phyloP scores from a whole-genome alignment of 2,797 vertebrate genomes.

The Gadopsis marmoratus region DNA sequence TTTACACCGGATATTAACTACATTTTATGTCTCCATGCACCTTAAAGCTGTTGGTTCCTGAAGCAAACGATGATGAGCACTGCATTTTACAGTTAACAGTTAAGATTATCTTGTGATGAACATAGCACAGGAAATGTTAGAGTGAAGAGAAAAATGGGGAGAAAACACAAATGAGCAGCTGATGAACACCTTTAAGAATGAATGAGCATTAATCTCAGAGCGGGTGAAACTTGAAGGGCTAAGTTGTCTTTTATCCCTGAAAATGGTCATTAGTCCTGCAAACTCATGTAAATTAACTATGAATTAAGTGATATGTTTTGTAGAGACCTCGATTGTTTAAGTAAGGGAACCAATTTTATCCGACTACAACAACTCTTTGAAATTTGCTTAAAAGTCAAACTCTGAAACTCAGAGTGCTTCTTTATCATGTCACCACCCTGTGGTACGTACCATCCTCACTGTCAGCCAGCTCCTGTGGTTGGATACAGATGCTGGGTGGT shows the following conservation, averaged over 20 bases:
- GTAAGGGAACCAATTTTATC: neutral
- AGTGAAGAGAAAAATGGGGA: neutral
- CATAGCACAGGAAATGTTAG: neutral
- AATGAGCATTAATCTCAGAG: too few species aligned
- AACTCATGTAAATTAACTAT: neutral
- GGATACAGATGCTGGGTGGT: constrained; percentile 82
- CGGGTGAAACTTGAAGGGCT: too few species aligned
- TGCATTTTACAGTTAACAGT: neutral
- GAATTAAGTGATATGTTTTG: neutral
- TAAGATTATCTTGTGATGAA: neutral
- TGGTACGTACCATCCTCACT: constrained; percentile 94
- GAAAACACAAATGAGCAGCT: neutral
- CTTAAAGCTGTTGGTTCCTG: too few species aligned
- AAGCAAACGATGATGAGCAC: neutral
- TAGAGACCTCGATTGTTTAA: neutral
- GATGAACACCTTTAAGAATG: neutral
- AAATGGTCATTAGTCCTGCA: neutral
- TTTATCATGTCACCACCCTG: neutral
- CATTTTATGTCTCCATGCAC: too few species aligned
- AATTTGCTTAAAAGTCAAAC: neutral
- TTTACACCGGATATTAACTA: too few species aligned
- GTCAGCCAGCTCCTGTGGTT: constrained; percentile 80
- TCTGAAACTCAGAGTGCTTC: neutral
- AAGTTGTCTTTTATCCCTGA: too few species aligned
- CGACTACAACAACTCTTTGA: neutral